Conservation (phyloP, 2,888 invertebrate genomes). For the Ochropleura leucogaster region DNA sequence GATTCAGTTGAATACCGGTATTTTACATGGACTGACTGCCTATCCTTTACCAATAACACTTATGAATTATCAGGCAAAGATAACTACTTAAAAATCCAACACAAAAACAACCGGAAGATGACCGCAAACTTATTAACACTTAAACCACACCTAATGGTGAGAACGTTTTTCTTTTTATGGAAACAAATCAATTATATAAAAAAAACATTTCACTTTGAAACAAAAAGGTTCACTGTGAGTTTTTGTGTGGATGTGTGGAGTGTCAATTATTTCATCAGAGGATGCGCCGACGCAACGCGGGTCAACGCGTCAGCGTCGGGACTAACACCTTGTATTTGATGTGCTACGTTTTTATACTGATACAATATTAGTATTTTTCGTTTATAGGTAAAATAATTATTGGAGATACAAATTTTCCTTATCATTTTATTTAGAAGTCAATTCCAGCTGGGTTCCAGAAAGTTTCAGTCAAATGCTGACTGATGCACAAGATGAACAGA, state of each 20-base stretch:
- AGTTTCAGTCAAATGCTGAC: not conserved
- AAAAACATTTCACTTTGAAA: conserved; percentile 62
- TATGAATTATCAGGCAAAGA: conserved; percentile 14
- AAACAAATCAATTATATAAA: conserved; percentile 72
- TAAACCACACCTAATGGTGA: conserved; percentile 64
- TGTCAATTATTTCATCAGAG: conserved; percentile 87
- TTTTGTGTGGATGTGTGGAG: conserved; percentile 74
- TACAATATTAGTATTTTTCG: not conserved
- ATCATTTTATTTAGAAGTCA: not conserved
- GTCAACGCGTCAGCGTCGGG: conserved; percentile 57
- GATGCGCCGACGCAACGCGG: conserved; percentile 74
- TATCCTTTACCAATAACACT: not conserved
- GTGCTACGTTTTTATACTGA: conserved; percentile 27
- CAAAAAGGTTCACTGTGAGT: conserved; percentile 70
- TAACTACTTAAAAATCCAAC: not conserved
- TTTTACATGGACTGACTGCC: too few species aligned
- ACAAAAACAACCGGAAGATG: conserved; percentile 49
- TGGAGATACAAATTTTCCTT: not conserved
- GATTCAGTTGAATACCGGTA: too few species aligned
- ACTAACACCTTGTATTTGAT: conserved; percentile 56
- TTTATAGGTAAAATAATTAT: not conserved
- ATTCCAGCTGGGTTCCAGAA: not conserved
- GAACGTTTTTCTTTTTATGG: conserved; percentile 73
- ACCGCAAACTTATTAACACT: conserved; percentile 46
- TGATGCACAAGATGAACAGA: not conserved